A percentile compares a stretch with the other conserved stretches of the same genome.
These are phyloP conservation scores for Prolemur simus DNA, from an alignment of 2,113 vertebrate species.

Conservation along the genomic window DNA sequence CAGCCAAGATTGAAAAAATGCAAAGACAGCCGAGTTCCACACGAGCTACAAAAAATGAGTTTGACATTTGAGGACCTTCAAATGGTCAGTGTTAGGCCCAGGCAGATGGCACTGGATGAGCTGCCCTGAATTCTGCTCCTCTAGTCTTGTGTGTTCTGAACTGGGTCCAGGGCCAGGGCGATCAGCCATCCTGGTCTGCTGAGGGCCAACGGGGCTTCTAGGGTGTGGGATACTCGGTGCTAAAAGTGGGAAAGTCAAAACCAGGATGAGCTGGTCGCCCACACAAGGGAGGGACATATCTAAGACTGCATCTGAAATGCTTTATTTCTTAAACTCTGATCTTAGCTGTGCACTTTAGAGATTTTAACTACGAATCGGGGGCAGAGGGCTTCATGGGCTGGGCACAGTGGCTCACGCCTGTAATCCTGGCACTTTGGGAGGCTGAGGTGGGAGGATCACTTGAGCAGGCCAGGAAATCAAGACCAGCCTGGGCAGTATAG, in stretches of 20 bases:
- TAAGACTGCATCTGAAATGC: too few species aligned
- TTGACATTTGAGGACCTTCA: not conserved
- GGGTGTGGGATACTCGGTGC: not conserved
- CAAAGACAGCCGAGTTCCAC: not conserved
- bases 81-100: not conserved
- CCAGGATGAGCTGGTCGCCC: not conserved
- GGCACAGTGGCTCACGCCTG: too few species aligned
- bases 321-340: not conserved
- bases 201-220: not conserved
- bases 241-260: not conserved
- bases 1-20: not conserved
- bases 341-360: not conserved
- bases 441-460: too few species aligned
- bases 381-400: not conserved
- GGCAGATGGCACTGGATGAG: not conserved
- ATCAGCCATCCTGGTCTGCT: not conserved
- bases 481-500: too few species aligned
- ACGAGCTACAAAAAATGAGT: not conserved
- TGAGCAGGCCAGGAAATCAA: too few species aligned
- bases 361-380: not conserved
- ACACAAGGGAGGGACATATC: not conserved
- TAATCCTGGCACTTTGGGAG: too few species aligned
- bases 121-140: not conserved
- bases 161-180: not conserved
- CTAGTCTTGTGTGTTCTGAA: not conserved